phyloP scores from a whole-genome alignment of 2,797 vertebrate species.

The Diplodus sargus region DNA sequence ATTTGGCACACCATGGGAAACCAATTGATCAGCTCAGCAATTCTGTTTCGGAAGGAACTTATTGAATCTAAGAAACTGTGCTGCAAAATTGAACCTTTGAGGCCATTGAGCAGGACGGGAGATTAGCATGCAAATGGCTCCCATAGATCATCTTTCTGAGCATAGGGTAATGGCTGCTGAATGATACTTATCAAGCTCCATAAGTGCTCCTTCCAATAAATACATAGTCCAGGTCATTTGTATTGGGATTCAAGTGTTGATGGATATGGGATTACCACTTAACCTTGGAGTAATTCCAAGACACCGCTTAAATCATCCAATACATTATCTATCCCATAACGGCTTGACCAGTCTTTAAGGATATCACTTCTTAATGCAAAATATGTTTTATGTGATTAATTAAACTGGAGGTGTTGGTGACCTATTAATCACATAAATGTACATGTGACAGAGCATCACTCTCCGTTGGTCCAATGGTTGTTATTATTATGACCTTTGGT shows the following conservation, averaged over 20 bases:
- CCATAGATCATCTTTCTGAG: conserved; percentile 81
- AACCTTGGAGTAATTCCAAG: conserved; percentile 86
- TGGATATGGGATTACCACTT: conserved; percentile 87
- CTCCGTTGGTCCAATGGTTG: conserved; percentile 42
- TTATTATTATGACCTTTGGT: conserved; percentile 40
- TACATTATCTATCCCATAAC: conserved; percentile 79
- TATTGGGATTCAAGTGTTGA: conserved; percentile 80
- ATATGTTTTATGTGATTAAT: conserved; percentile 82
- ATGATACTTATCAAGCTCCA: conserved; percentile 84
- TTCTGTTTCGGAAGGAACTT: conserved; percentile 74
- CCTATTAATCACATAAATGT: conserved; percentile 71
- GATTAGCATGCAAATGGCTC: conserved; percentile 80
- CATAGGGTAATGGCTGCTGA: conserved; percentile 82
- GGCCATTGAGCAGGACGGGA: conserved; percentile 73
- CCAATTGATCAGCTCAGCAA: conserved; percentile 79
- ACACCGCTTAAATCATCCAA: conserved; percentile 74
- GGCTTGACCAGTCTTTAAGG: conserved; percentile 80
- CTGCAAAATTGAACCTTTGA: conserved; percentile 74
- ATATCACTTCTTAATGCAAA: conserved; percentile 79
- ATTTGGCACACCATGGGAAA: conserved; percentile 82
- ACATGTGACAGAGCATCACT: conserved; percentile 53
- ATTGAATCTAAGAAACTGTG: conserved; percentile 71
- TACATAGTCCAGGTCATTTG: conserved; percentile 79
- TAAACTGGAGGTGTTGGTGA: conserved; percentile 74
- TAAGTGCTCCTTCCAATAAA: conserved; percentile 87